Conservation (phyloP, 1,140 invertebrate genomes). For the Drosophila mauritiana region DNA sequence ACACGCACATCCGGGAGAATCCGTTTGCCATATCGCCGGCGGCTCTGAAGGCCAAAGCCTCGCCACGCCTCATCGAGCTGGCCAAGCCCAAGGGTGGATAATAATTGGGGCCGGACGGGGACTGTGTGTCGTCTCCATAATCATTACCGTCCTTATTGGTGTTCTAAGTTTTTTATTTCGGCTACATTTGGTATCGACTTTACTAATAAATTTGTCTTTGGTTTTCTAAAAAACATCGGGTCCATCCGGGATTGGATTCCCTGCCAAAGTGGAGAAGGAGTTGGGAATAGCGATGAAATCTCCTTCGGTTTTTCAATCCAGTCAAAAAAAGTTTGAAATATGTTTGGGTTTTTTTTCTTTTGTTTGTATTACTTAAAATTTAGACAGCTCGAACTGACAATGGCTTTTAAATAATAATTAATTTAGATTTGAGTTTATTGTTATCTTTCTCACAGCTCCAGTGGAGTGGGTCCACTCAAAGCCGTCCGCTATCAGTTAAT, state of each 20-base stretch:
- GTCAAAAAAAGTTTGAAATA: conserved; percentile 10
- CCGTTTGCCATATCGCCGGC: conserved; percentile 75
- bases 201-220: conserved; percentile 30
- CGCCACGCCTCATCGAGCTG: conserved; percentile 85
- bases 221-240: conserved; percentile 11
- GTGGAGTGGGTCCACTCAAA: conserved; percentile 36
- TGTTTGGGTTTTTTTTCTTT: conserved; percentile 9
- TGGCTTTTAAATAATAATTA: conserved; percentile 49
- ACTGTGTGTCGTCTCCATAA: not conserved
- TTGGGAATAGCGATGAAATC: conserved; percentile 3
- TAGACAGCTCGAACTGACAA: conserved; percentile 60
- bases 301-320: not conserved
- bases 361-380: conserved; percentile 59
- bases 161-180: conserved; percentile 32
- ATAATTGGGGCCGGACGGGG: not conserved
- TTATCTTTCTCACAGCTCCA: conserved; percentile 35
- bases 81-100: conserved; percentile 83
- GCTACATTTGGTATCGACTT: conserved; percentile 24
- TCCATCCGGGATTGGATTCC: not conserved
- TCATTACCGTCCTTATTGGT: not conserved
- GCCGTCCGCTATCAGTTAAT: conserved; percentile 57
- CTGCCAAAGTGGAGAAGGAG: not conserved
- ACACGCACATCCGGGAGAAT: conserved; percentile 76
- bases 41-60: conserved; percentile 85
- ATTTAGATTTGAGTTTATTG: conserved; percentile 56